Percentiles rank a stretch among this genome's conserved stretches.
phyloP scores from a whole-genome alignment of 2,797 vertebrate genomes.

The Enteromius anoplus region DNA sequence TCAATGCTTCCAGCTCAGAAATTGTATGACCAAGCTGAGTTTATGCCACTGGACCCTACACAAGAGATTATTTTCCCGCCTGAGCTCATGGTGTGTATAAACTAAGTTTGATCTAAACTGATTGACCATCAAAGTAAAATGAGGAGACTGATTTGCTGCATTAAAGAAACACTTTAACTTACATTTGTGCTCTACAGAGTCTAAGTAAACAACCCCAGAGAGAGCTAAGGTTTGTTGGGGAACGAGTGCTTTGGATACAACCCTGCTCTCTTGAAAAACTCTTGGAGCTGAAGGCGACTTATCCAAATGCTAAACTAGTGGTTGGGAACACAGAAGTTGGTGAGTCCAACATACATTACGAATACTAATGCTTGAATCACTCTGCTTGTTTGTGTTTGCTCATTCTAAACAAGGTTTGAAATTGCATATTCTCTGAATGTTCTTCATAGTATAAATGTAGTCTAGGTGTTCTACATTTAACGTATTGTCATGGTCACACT shows the following conservation, averaged over 20 bases:
- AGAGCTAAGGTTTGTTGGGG: constrained; percentile 81
- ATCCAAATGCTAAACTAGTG: constrained; percentile 86
- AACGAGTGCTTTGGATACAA: constrained; percentile 86
- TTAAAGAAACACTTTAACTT: neutral
- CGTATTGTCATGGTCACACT: neutral
- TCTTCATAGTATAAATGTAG: neutral
- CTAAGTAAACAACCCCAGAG: constrained; percentile 69
- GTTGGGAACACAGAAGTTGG: constrained; percentile 97
- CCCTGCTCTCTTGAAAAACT: constrained; percentile 80
- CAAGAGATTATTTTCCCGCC: constrained; percentile 97
- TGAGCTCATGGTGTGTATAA: constrained; percentile 83
- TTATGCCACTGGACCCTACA: constrained; percentile 87
- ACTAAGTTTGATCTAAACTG: neutral
- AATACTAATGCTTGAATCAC: neutral
- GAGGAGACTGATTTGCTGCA: neutral
- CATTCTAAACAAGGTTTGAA: neutral
- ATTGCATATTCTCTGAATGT: neutral
- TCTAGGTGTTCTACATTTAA: neutral
- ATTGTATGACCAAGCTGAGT: constrained; percentile 83
- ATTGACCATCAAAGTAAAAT: neutral
- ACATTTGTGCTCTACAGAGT: constrained; percentile 57
- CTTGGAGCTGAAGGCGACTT: constrained; percentile 81
- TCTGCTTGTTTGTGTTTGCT: neutral
- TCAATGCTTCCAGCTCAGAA: constrained; percentile 45
- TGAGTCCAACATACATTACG: constrained; percentile 68